Percentiles rank a stretch among this genome's conserved stretches.
Evolutionary conservation across 2,888 invertebrate species (phyloP).

Genomic region (Chaitophorus viminalis): DNA sequence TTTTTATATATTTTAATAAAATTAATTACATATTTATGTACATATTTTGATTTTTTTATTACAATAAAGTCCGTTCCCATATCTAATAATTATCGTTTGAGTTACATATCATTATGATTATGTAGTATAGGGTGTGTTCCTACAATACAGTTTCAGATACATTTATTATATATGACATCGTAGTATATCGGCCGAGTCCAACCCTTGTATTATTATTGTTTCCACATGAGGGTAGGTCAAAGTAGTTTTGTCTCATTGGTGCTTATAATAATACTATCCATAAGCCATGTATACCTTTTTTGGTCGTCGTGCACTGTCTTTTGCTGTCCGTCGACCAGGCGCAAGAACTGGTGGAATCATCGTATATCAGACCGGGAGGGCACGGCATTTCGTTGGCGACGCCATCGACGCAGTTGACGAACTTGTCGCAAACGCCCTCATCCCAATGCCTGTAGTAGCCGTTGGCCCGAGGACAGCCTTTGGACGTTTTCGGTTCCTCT

Average conservation of each 20-base stretch:
- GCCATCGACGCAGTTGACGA: constrained; percentile 82
- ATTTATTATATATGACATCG: background rate
- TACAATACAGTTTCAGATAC: background rate
- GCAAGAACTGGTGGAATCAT: constrained; percentile 78
- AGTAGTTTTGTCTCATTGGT: too few species aligned
- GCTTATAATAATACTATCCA: background rate
- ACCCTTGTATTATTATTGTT: too few species aligned
- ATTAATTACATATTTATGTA: too few species aligned
- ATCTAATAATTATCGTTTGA: too few species aligned
- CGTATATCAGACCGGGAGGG: constrained; percentile 81
- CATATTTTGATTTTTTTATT: too few species aligned
- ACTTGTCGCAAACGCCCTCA: constrained; percentile 79
- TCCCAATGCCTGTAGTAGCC: constrained; percentile 82
- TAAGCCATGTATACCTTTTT: constrained; percentile 68
- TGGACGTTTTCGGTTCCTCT: constrained; percentile 80
- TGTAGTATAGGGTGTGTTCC: background rate
- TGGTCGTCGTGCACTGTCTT: constrained; percentile 70
- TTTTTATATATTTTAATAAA: too few species aligned
- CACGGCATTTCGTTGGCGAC: constrained; percentile 74
- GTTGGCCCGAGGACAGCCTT: constrained; percentile 81
- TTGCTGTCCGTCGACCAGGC: constrained; percentile 78
- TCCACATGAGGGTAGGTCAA: too few species aligned
- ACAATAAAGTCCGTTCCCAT: too few species aligned
- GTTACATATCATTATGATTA: background rate
- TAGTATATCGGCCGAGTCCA: background rate